Percentiles rank a stretch among this genome's conserved stretches.
Evolutionary conservation across 92 coral and sea anemone genomes (phyloP).

Genomic region (Diadumene lineata): DNA sequence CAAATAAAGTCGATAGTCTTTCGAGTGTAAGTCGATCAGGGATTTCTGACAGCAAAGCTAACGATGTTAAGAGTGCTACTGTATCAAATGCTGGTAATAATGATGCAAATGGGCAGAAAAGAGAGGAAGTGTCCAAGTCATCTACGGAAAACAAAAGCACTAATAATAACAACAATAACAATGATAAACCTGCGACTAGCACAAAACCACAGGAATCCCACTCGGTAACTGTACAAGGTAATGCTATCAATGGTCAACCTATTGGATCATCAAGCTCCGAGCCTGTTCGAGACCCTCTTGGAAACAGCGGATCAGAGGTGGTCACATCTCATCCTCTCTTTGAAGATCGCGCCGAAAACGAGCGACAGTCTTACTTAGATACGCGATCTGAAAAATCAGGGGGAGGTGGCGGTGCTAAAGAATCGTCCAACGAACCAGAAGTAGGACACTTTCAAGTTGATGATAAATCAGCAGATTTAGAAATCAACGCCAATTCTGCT

Average conservation of each 20-base stretch:
- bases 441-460: slow-evolving; percentile 94
- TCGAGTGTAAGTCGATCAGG: slow-evolving; percentile 14
- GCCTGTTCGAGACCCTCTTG: slow-evolving; percentile 64
- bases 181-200: slow-evolving; percentile 10
- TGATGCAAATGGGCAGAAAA: slow-evolving; percentile 39
- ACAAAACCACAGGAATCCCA: slow-evolving; percentile 11
- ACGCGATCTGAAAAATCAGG: slow-evolving; percentile 23
- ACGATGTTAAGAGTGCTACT: background rate
- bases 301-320: slow-evolving; percentile 82
- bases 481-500: slow-evolving; percentile 96
- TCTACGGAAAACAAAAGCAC: slow-evolving; percentile 14
- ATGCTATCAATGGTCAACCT: slow-evolving; percentile 34
- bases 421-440: slow-evolving; percentile 56
- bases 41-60: slow-evolving; percentile 7
- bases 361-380: slow-evolving; percentile 22
- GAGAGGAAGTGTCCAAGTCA: slow-evolving; percentile 36
- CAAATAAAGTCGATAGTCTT: background rate
- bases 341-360: slow-evolving; percentile 35
- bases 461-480: slow-evolving; percentile 98
- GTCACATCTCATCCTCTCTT: slow-evolving; percentile 62
- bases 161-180: background rate
- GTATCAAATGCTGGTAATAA: slow-evolving; percentile 9
- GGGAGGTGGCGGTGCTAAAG: background rate
- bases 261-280: slow-evolving; percentile 31
- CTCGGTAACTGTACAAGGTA: slow-evolving; percentile 40